Conservation (phyloP, 2,113 vertebrate genomes). For the Nerophis lumbriciformis region DNA sequence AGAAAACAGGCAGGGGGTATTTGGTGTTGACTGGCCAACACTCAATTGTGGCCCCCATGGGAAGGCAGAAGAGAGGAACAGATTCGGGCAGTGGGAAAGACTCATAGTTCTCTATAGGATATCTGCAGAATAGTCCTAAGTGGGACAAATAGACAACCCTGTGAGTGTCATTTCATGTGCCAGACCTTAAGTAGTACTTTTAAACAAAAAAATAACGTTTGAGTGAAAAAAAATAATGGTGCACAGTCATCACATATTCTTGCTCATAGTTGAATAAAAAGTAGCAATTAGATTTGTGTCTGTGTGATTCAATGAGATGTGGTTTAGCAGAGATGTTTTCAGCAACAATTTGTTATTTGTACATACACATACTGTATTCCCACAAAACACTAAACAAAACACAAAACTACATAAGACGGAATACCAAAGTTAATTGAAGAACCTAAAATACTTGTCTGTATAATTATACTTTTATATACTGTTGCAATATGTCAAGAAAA, state of each 20-base stretch:
- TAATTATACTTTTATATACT: not conserved
- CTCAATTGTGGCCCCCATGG: slow-evolving; percentile 96
- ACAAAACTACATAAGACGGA: too few relatives aligned
- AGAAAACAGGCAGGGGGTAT: slow-evolving; percentile 95
- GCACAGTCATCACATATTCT: too few relatives aligned
- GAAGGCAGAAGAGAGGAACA: slow-evolving; percentile 96
- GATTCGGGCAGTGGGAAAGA: slow-evolving; percentile 96
- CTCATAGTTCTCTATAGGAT: slow-evolving; percentile 93
- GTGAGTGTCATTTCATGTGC: not conserved
- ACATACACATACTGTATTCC: too few relatives aligned
- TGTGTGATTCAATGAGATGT: too few relatives aligned
- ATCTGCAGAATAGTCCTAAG: slow-evolving; percentile 91
- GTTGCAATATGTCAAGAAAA: not conserved
- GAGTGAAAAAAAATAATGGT: too few relatives aligned
- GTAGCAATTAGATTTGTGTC: too few relatives aligned
- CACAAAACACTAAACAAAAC: too few relatives aligned
- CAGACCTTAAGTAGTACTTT: too few relatives aligned
- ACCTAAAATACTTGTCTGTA: not conserved
- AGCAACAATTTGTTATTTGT: too few relatives aligned
- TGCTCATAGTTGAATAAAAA: too few relatives aligned
- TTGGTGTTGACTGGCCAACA: slow-evolving; percentile 93
- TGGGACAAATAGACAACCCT: slow-evolving; percentile 22
- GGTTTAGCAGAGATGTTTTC: too few relatives aligned
- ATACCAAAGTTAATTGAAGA: not conserved
- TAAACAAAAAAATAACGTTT: too few relatives aligned